Evolutionary conservation across 2,888 invertebrate species (phyloP).

Genomic region (Epiblema foenella): DNA sequence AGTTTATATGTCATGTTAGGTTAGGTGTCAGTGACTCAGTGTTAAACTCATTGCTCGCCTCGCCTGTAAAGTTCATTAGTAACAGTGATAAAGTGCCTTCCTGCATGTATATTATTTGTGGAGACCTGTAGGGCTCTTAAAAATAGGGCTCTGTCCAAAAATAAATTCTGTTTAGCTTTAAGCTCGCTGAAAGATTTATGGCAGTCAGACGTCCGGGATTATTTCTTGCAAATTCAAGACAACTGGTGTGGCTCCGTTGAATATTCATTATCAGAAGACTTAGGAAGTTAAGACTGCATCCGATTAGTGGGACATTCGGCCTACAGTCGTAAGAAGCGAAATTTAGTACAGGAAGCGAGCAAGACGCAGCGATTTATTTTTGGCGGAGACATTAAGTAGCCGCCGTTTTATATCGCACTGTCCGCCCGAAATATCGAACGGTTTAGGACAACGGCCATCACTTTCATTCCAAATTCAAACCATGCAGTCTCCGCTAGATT

Average conservation of each 20-base stretch:
- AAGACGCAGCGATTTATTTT: conserved; percentile 61
- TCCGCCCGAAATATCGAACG: conserved; percentile 27
- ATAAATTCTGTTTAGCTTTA: conserved; percentile 47
- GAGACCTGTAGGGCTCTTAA: conserved; percentile 27
- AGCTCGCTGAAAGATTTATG: conserved; percentile 63
- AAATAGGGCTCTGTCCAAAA: conserved; percentile 37
- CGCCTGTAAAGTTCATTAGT: conserved; percentile 30
- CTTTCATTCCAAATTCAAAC: not conserved
- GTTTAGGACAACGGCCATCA: not conserved
- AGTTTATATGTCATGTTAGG: conserved; percentile 9
- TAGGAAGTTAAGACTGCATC: conserved; percentile 63
- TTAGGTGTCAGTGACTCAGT: too few species aligned
- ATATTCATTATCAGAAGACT: conserved; percentile 70
- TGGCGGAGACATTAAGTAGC: conserved; percentile 58
- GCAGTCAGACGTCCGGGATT: conserved; percentile 62
- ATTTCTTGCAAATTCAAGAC: conserved; percentile 73
- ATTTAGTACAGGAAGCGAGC: conserved; percentile 52
- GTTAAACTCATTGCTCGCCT: conserved; percentile 15
- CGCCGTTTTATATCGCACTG: conserved; percentile 54
- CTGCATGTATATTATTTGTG: conserved; percentile 21
- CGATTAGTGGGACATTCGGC: conserved; percentile 62
- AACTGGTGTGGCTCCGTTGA: conserved; percentile 70
- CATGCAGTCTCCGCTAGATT: conserved; percentile 7
- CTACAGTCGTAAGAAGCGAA: conserved; percentile 40
- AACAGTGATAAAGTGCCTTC: conserved; percentile 26